A percentile compares a stretch with the other conserved stretches of the same genome.
phyloP scores from a whole-genome alignment of 2,113 vertebrate genomes.

The Balaenoptera acutorostrata region DNA sequence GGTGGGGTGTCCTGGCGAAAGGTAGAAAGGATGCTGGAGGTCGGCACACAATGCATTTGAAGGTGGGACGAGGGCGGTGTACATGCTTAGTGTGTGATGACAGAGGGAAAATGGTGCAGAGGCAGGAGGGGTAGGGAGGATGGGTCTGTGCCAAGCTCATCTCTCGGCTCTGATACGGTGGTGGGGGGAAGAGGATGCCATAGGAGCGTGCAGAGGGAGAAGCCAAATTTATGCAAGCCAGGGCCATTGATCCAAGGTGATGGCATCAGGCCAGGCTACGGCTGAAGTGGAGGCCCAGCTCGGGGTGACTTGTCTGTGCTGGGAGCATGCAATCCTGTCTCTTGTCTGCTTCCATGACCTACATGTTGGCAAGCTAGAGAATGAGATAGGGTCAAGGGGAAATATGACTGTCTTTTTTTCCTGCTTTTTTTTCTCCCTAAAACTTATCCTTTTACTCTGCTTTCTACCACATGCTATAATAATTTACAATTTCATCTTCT shows the following conservation, averaged over 20 bases:
- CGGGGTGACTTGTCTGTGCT: not conserved
- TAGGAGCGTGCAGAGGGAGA: not conserved
- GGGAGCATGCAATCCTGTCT: not conserved
- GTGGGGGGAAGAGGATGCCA: not conserved
- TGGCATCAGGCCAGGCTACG: accelerated
- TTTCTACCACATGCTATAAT: not conserved
- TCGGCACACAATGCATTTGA: accelerated
- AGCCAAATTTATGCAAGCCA: not conserved
- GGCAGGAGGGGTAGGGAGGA: not conserved
- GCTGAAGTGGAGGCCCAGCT: not conserved
- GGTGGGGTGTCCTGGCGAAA: not conserved
- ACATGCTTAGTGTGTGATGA: accelerated
- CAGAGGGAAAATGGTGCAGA: not conserved
- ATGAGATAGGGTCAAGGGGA: not conserved
- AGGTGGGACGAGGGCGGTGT: not conserved
- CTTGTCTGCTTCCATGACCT: not conserved
- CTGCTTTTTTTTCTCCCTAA: not conserved
- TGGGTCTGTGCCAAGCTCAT: not conserved
- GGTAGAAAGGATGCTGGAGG: not conserved
- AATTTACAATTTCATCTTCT: not conserved
- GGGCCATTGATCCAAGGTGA: not conserved
- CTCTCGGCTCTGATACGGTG: accelerated
- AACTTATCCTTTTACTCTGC: not conserved
- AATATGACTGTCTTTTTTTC: not conserved
- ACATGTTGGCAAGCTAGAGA: not conserved